Conservation (phyloP, 2,113 vertebrate species). For the Macaca mulatta region DNA sequence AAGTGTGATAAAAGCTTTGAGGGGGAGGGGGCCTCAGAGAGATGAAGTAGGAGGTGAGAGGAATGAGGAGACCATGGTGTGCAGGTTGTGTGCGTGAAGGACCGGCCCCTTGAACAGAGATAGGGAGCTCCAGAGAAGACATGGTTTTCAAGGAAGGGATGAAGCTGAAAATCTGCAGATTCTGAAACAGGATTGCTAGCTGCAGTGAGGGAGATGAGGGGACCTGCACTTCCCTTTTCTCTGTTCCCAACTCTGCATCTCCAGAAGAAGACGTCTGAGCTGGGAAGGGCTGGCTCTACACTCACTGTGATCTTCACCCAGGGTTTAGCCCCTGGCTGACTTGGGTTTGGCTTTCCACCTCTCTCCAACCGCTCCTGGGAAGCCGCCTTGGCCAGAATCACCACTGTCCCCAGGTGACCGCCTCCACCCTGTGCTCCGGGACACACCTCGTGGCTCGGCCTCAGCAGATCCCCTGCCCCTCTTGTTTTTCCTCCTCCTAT, state of each 20-base stretch:
- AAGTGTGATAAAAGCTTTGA: neutral
- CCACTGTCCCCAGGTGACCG: fast-evolving
- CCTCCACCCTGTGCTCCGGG: neutral
- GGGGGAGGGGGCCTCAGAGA: neutral
- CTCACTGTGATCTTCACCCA: fast-evolving
- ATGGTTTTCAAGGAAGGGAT: fast-evolving
- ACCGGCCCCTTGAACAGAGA: fast-evolving
- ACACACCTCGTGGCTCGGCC: fast-evolving
- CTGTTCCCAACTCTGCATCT: fast-evolving
- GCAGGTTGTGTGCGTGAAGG: fast-evolving
- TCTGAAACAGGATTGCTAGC: neutral
- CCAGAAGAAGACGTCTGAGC: no score
- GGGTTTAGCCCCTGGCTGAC: neutral
- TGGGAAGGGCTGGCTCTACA: neutral
- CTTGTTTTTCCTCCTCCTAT: neutral
- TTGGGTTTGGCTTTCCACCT: neutral
- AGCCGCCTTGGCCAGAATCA: neutral
- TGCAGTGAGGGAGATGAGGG: fast-evolving
- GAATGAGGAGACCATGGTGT: fast-evolving
- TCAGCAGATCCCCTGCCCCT: neutral
- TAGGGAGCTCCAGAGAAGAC: neutral
- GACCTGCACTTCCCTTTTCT: fast-evolving
- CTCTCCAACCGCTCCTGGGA: fast-evolving
- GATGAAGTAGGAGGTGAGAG: neutral
- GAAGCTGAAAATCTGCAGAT: neutral